Conservation (phyloP, 2,113 vertebrate genomes). For the Bubo blakistoni region DNA sequence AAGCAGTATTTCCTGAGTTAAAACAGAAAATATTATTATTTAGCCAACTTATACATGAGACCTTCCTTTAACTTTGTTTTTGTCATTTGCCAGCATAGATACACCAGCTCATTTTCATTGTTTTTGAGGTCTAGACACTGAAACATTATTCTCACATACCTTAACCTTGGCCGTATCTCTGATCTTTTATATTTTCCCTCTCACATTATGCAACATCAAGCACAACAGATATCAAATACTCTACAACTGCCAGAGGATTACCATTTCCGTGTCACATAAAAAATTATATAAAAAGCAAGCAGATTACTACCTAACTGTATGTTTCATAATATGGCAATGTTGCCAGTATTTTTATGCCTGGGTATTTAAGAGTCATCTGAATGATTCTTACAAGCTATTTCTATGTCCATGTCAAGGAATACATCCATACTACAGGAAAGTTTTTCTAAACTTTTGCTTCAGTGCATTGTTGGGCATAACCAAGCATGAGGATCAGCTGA, state of each 20-base stretch:
- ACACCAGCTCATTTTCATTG: neutral
- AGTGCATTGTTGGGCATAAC: neutral
- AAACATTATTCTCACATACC: neutral
- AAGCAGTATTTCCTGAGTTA: slow-evolving; percentile 22
- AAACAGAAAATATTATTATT: slow-evolving; percentile 36
- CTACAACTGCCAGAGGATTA: neutral
- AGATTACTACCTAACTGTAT: slow-evolving; percentile 12
- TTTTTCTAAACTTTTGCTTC: neutral
- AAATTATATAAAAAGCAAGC: neutral
- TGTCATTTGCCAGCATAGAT: neutral
- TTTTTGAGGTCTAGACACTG: neutral
- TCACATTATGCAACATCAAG: neutral
- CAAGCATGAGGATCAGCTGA: neutral
- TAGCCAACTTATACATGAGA: neutral
- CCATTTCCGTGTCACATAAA: neutral
- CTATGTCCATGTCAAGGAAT: neutral
- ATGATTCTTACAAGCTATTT: neutral
- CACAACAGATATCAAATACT: neutral
- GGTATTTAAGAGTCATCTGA: neutral
- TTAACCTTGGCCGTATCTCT: neutral
- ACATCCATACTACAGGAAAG: neutral
- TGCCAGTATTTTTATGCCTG: neutral
- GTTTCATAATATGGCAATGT: neutral
- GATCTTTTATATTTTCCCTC: neutral
- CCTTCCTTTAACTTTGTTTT: neutral